Evolutionary conservation across 2,888 invertebrate species (phyloP).

Genomic region (Prosapia bicincta): DNA sequence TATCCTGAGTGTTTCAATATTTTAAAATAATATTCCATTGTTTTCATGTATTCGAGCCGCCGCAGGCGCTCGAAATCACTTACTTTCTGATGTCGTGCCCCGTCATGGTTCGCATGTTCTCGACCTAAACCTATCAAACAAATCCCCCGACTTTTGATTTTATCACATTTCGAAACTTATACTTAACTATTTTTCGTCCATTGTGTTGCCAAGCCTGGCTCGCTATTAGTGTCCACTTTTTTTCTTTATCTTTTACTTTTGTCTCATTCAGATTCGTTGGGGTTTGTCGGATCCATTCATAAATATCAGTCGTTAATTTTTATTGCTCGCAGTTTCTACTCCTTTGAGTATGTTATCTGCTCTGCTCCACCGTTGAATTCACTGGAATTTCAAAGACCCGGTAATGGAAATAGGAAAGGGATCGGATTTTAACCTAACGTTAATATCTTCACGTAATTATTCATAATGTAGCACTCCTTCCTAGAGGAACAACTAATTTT

Average conservation of each 20-base stretch:
- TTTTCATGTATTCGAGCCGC: slow-evolving; percentile 22
- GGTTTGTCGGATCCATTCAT: not conserved
- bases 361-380: not conserved
- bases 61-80: slow-evolving; percentile 23
- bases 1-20: slow-evolving; percentile 24
- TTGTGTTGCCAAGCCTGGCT: not conserved
- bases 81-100: slow-evolving; percentile 15
- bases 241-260: not conserved
- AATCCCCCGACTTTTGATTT: not conserved
- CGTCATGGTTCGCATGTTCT: slow-evolving; percentile 16
- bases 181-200: not conserved
- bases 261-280: not conserved
- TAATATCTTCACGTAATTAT: no score
- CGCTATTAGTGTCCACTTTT: not conserved
- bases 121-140: not conserved
- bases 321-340: not conserved
- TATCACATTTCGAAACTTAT: not conserved
- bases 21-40: slow-evolving; percentile 30
- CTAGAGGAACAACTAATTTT: no score
- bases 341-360: not conserved
- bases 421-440: no score
- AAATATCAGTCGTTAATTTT: not conserved
- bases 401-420: no score
- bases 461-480: no score
- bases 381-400: not conserved